These are phyloP conservation scores for Pseudomyrmex cubaensis DNA, from an alignment of 1,140 invertebrate genomes.

Conservation along the genomic window DNA sequence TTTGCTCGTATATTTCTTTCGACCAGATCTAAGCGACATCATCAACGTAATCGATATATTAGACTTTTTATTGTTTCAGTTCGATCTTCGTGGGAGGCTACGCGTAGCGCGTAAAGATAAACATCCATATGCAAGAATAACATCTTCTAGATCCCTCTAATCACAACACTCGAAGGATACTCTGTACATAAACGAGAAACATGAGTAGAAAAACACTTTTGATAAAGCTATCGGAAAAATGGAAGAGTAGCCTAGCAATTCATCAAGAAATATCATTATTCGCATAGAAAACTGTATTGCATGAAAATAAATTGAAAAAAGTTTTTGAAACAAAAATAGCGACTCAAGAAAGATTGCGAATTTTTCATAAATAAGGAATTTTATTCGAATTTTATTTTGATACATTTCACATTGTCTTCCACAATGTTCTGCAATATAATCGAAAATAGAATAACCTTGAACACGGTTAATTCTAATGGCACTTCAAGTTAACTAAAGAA, in stretches of 20 bases:
- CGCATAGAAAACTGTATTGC: not conserved
- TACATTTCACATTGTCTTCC: constrained; percentile 38
- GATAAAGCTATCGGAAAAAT: constrained; percentile 55
- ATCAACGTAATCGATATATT: constrained; percentile 59
- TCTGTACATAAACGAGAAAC: constrained; percentile 62
- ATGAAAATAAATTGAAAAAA: not conserved
- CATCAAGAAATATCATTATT: constrained; percentile 37
- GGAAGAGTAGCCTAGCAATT: constrained; percentile 14
- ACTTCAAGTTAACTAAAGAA: constrained; percentile 57
- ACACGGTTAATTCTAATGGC: constrained; percentile 64
- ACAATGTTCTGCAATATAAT: constrained; percentile 49
- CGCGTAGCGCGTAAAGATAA: constrained; percentile 76
- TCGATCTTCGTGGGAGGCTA: constrained; percentile 75
- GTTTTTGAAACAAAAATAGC: not conserved
- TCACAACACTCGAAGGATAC: constrained; percentile 75
- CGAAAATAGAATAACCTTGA: constrained; percentile 58
- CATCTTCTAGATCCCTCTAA: constrained; percentile 75
- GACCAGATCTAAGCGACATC: constrained; percentile 14
- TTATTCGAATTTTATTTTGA: constrained; percentile 51
- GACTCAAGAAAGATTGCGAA: not conserved
- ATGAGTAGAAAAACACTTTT: constrained; percentile 76
- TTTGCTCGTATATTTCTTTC: not conserved
- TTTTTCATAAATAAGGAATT: constrained; percentile 41
- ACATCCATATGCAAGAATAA: constrained; percentile 83
- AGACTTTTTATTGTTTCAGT: constrained; percentile 75